Conservation (phyloP, 2,888 invertebrate genomes). For the Tryphoninae sp. region DNA sequence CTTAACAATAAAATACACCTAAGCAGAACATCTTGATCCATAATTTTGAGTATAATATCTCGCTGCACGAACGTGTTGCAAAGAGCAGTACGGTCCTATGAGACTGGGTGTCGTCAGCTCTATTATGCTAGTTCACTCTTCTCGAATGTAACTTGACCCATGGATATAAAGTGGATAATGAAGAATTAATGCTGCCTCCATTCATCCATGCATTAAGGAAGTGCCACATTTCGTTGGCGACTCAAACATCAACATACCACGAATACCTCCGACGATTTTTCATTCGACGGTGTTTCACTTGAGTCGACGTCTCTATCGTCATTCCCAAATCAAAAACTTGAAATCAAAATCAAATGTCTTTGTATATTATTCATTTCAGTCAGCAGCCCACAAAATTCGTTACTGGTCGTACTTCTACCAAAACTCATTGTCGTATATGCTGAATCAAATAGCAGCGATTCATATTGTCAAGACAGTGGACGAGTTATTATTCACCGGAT, state of each 20-base stretch:
- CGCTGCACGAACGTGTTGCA: not conserved
- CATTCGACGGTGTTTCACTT: not conserved
- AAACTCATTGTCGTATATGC: constrained; percentile 84
- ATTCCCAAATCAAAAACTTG: not conserved
- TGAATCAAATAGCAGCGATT: constrained; percentile 83
- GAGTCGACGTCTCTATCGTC: not conserved
- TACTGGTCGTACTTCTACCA: constrained; percentile 84
- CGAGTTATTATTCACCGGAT: constrained; percentile 91
- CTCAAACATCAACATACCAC: constrained; percentile 21
- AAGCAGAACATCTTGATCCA: not conserved
- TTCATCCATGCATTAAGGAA: constrained; percentile 54
- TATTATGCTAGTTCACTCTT: constrained; percentile 50
- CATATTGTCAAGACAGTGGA: constrained; percentile 85
- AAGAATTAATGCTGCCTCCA: constrained; percentile 58
- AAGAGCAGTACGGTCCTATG: constrained; percentile 11
- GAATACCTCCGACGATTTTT: not conserved
- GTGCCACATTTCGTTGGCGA: constrained; percentile 40
- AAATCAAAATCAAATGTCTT: constrained; percentile 4
- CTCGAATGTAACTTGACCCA: constrained; percentile 45
- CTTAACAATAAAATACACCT: no score
- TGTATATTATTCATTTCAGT: constrained; percentile 76
- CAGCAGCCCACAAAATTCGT: constrained; percentile 84
- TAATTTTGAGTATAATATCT: not conserved
- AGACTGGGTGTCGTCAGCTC: constrained; percentile 44
- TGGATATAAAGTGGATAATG: constrained; percentile 61